Evolutionary conservation across 2,113 vertebrate genomes (phyloP), one percentile per base, ranked within the genome.

Genomic region (Butastur rufipennis): DNA sequence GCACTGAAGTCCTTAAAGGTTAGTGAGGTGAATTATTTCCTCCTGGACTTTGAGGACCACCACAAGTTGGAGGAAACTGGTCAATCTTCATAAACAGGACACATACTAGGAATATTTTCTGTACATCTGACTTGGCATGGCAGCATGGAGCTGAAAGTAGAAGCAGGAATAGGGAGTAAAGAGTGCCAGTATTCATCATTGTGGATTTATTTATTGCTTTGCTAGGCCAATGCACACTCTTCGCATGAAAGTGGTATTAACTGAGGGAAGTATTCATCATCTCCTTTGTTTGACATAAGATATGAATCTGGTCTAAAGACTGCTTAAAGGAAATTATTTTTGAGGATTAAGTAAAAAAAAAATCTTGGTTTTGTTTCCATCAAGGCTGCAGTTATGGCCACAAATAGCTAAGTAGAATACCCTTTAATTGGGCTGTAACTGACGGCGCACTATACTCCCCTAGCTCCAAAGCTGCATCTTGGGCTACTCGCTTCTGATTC

Each of bases 241-340:
- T 95, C 2, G 0, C 56, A 31, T 83, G 92, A 92, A 89, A 86
- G 84, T 56, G 82, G 34, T 84, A 94, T 94, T 88, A 88, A 55
- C 88, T 89, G 81, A 88, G 91, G 88, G 73, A 68, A 56, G 36
- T 93, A 91, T 94, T 96, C 36, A n/a, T 90, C 86, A 62, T 79
- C 55, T 70, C 32, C 71, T 94, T 93, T 96, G 77, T 94, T 90
- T 91, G 91, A 61, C 43, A 18, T 82, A 50, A 92, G 36, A 84
- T 75, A 86, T 42, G 86, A 67, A 78, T 86, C 83, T 88, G 65
- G 29, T 92, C 88, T 72, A 87, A 91, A 94, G 61, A 78, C 71
- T 63, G 62, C 84, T 90, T 93, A 79, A 94, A 93, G 92, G 92
- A 94, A 89, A 83, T 81, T 84, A 96, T 95, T 97, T 96, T 91